Percentiles rank a stretch among this genome's conserved stretches.
Evolutionary conservation across 1,140 invertebrate genomes (phyloP).

Genomic region (Trichonephila clavata): DNA sequence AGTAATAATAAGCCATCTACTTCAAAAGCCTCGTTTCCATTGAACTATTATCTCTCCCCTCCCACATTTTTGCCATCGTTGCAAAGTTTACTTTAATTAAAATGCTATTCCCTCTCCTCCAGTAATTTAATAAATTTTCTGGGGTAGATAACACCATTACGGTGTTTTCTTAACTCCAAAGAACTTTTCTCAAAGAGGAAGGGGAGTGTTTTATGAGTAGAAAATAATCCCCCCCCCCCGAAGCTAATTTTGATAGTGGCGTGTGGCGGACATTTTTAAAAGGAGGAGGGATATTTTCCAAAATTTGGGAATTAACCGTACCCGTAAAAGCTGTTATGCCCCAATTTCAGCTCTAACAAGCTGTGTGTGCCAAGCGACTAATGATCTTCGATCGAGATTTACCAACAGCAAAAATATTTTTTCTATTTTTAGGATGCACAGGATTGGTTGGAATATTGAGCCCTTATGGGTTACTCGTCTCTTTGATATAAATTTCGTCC

Average conservation of each 20-base stretch:
- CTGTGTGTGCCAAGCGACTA: not conserved
- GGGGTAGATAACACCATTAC: not conserved
- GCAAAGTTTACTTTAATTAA: constrained; percentile 7
- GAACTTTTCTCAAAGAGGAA: not conserved
- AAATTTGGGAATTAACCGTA: not conserved
- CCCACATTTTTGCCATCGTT: not conserved
- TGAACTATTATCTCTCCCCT: not conserved
- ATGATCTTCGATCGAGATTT: constrained; percentile 22
- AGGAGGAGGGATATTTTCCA: not conserved
- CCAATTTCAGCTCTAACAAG: not conserved
- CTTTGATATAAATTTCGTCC: not conserved
- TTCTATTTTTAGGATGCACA: not conserved
- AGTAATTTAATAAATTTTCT: constrained; percentile 17
- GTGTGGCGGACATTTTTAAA: constrained; percentile 14
- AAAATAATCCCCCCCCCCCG: not conserved
- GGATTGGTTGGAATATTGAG: not conserved
- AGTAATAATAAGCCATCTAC: not conserved
- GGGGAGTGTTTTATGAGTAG: not conserved
- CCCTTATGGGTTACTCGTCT: not conserved
- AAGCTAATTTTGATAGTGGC: not conserved
- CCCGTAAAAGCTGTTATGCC: not conserved
- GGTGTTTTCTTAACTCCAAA: not conserved
- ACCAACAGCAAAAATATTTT: not conserved
- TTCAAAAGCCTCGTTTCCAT: not conserved
- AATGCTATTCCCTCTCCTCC: not conserved